Percentiles rank a stretch among this genome's conserved stretches.
Evolutionary conservation across 2,113 vertebrate genomes (phyloP).

Genomic region (Heptranchias perlo): DNA sequence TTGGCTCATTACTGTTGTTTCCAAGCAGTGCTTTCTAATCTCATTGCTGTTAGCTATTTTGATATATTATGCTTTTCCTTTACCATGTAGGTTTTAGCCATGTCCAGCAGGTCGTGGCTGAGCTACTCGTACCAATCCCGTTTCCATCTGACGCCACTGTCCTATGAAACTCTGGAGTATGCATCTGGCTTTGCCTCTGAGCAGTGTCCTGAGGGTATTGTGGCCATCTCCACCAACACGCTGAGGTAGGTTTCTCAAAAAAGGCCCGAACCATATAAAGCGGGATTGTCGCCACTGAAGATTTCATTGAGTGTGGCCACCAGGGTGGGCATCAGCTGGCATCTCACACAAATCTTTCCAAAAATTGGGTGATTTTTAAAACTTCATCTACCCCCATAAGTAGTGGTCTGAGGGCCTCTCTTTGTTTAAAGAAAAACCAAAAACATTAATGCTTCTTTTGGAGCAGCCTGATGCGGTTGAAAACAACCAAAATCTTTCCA

Average conservation of each 20-base stretch:
- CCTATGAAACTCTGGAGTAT: constrained; percentile 91
- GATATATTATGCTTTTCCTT: constrained; percentile 26
- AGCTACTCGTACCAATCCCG: constrained; percentile 97
- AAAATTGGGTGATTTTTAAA: neutral
- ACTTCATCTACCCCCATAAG: neutral
- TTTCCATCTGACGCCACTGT: constrained; percentile 90
- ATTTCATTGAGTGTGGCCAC: neutral
- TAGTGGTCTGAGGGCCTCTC: neutral
- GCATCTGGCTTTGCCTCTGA: constrained; percentile 96
- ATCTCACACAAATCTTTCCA: neutral
- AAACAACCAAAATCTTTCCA: no score
- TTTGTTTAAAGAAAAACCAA: neutral
- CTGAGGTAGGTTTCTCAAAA: constrained; percentile 67
- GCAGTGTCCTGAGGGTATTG: constrained; percentile 95
- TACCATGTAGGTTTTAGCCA: constrained; percentile 78
- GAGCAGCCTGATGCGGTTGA: no score
- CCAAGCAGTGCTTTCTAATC: neutral
- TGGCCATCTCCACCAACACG: constrained; percentile 97
- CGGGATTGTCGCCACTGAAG: neutral
- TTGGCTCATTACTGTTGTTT: neutral
- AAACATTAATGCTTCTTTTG: neutral
- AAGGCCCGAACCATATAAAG: accelerated
- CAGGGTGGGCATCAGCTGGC: no score
- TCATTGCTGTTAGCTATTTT: neutral
- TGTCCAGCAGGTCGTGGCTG: constrained; percentile 97